Evolutionary conservation across 2,113 vertebrate genomes (phyloP).

Genomic region (Neofelis nebulosa): DNA sequence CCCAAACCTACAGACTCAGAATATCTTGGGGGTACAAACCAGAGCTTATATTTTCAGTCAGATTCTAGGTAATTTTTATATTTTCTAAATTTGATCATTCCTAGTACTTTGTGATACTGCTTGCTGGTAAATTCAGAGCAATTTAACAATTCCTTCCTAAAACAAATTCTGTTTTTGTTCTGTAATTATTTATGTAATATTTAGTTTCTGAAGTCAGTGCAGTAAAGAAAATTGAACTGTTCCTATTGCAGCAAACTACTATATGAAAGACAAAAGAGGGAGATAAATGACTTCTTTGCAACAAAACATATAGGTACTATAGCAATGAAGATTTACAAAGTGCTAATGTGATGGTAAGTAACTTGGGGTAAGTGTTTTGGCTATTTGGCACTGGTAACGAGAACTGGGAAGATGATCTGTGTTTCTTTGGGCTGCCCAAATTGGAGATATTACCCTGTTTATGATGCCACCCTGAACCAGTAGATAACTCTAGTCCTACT

Average conservation of each 20-base stretch:
- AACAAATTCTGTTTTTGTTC: background rate
- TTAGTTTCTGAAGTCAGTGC: conserved; percentile 24
- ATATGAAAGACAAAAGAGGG: background rate
- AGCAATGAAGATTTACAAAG: background rate
- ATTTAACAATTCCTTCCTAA: conserved; percentile 49
- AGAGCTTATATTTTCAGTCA: background rate
- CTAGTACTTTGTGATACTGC: background rate
- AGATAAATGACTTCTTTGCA: background rate
- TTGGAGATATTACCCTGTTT: background rate
- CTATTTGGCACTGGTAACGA: background rate
- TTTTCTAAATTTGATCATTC: conserved; percentile 21
- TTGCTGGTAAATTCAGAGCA: background rate
- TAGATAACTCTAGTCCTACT: background rate
- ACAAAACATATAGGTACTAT: background rate
- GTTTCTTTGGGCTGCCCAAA: background rate
- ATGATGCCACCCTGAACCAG: background rate
- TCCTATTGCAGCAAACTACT: background rate
- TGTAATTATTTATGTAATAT: background rate
- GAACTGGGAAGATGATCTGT: background rate
- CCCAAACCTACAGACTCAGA: background rate
- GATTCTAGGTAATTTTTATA: background rate
- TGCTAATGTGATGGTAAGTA: background rate
- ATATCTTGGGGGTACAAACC: background rate
- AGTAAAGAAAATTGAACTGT: conserved; percentile 20
- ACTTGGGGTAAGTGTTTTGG: background rate